A percentile compares a stretch with the other conserved stretches of the same genome.
Evolutionary conservation across 2,113 vertebrate genomes (phyloP).

Genomic region (Synchiropus splendidus): DNA sequence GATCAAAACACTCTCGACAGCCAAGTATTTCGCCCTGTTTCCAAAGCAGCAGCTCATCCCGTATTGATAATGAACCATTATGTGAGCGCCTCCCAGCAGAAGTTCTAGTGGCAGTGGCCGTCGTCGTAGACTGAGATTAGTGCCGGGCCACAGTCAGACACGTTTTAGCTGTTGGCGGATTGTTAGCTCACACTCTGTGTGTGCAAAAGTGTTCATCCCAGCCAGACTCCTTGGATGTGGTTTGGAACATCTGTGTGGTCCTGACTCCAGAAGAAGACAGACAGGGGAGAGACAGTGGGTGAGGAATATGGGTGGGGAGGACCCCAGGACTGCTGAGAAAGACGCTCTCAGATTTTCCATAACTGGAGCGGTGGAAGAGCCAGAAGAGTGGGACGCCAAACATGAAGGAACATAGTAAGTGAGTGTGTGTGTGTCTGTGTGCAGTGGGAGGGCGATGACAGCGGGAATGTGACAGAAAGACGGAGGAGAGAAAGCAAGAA

Average conservation of each 20-base stretch:
- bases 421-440: slow-evolving; percentile 5
- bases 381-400: slow-evolving; percentile 25
- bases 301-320: slow-evolving; percentile 26
- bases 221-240: slow-evolving; percentile 69
- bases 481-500: slow-evolving; percentile 21
- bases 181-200: slow-evolving; percentile 58
- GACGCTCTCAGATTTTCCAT: slow-evolving; percentile 63
- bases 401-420: background rate
- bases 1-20: slow-evolving; percentile 1
- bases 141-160: slow-evolving; percentile 47
- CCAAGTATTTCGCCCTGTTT: slow-evolving; percentile 26
- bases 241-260: slow-evolving; percentile 71
- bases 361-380: slow-evolving; percentile 44
- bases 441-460: background rate
- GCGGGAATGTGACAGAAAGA: slow-evolving; percentile 1
- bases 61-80: slow-evolving; percentile 41
- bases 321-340: slow-evolving; percentile 48
- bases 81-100: slow-evolving; percentile 30
- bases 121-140: slow-evolving; percentile 51
- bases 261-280: slow-evolving; percentile 55
- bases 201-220: slow-evolving; percentile 69
- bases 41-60: slow-evolving; percentile 47
- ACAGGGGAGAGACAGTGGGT: slow-evolving; percentile 50
- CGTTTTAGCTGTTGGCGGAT: slow-evolving; percentile 59
- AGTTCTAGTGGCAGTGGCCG: slow-evolving; percentile 40